Evolutionary conservation across 2,113 vertebrate genomes (phyloP).

Genomic region (Myotis brandtii): DNA sequence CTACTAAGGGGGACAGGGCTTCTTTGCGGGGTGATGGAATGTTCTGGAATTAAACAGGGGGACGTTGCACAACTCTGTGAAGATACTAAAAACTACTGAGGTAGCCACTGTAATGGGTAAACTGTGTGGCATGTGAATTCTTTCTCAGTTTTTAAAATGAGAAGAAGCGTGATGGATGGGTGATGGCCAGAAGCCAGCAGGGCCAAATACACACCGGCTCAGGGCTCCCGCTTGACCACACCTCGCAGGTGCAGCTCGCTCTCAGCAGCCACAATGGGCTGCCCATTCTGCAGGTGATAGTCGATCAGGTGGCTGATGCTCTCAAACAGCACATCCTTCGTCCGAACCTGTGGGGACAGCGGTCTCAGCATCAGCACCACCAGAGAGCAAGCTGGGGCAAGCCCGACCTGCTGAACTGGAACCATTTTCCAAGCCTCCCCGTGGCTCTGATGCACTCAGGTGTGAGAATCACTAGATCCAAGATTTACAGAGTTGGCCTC

Average conservation of each 20-base stretch:
- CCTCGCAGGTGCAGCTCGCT: slow-evolving; percentile 96
- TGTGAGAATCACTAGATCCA: not conserved
- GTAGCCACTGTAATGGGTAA: not conserved
- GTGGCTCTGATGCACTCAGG: not conserved
- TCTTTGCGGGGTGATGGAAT: not conserved
- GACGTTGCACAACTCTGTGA: not conserved
- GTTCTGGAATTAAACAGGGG: not conserved
- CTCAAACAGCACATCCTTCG: slow-evolving; percentile 97
- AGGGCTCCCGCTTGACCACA: slow-evolving; percentile 87
- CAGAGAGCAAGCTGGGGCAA: not conserved
- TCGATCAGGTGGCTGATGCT: slow-evolving; percentile 98
- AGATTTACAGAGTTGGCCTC: not conserved
- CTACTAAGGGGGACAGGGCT: not conserved
- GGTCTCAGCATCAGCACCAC: not conserved
- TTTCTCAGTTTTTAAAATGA: not conserved
- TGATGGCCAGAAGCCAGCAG: rapidly evolving
- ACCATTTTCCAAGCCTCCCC: not conserved
- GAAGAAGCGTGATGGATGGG: not conserved
- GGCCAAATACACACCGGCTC: slow-evolving; percentile 8
- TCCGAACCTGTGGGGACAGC: slow-evolving; percentile 90
- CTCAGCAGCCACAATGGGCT: slow-evolving; percentile 96
- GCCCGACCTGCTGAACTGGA: rapidly evolving
- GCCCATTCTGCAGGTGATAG: slow-evolving; percentile 94
- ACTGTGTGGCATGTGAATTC: not conserved
- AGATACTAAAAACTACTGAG: not conserved